A percentile compares a stretch with the other conserved stretches of the same genome.
phyloP scores from a whole-genome alignment of 2,113 vertebrate species.

The Pycnonotus jocosus region DNA sequence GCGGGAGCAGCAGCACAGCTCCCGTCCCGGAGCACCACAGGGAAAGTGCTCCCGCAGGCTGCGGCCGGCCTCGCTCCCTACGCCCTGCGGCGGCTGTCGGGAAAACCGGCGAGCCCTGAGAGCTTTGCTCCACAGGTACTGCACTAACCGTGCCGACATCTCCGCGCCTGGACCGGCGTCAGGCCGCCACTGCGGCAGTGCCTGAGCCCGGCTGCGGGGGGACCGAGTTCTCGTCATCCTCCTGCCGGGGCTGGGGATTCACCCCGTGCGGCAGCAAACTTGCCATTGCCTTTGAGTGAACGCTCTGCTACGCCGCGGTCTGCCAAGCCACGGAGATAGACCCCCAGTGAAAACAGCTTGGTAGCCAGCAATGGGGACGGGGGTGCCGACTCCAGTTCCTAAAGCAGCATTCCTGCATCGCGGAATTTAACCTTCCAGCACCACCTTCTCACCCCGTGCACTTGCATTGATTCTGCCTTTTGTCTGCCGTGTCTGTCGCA shows the following conservation, averaged over 20 bases:
- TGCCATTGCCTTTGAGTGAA: fast-evolving
- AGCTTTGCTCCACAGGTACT: fast-evolving
- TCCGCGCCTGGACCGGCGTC: fast-evolving
- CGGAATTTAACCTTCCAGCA: not conserved
- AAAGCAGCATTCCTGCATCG: fast-evolving
- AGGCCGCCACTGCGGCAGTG: fast-evolving
- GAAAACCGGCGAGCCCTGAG: fast-evolving
- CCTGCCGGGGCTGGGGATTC: fast-evolving
- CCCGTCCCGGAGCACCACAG: fast-evolving
- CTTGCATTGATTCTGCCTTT: not conserved
- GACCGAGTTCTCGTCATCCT: fast-evolving
- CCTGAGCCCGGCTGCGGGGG: not conserved
- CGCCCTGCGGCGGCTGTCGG: not conserved
- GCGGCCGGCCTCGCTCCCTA: not conserved
- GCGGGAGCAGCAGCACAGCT: not conserved
- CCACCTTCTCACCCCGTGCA: not conserved
- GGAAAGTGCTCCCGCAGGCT: fast-evolving
- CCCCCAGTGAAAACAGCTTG: not conserved
- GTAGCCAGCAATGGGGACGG: fast-evolving
- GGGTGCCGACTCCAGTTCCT: not conserved
- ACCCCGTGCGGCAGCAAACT: fast-evolving
- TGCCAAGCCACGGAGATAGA: fast-evolving
- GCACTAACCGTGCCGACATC: fast-evolving
- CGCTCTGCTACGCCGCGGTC: fast-evolving
- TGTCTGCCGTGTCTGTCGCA: not conserved